Conservation (phyloP, 2,888 invertebrate genomes). For the Rhagophthalmus giganteus region DNA sequence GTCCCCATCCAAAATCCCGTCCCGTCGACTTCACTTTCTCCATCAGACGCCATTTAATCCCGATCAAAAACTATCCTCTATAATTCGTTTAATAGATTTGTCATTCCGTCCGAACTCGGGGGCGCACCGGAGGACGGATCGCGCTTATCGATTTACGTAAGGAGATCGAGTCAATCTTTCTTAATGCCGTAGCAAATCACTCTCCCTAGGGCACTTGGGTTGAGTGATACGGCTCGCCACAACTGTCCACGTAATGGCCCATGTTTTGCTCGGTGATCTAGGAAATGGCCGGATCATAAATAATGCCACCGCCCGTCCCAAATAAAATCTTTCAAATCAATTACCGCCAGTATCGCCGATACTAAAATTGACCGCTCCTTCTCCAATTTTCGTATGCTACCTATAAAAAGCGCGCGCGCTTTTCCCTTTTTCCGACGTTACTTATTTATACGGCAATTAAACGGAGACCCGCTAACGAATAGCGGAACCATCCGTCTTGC, state of each 20-base stretch:
- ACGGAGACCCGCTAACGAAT: conserved; percentile 35
- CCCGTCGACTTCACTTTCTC: conserved; percentile 34
- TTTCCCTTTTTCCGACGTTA: conserved; percentile 30
- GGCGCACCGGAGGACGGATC: conserved; percentile 15
- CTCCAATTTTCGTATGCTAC: conserved; percentile 3
- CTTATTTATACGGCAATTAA: conserved; percentile 48
- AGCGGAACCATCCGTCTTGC: conserved; percentile 44
- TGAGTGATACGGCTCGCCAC: conserved; percentile 42
- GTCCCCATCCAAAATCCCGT: conserved; percentile 38
- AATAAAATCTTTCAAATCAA: conserved; percentile 52
- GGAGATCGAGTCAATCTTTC: conserved; percentile 39
- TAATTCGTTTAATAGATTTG: conserved; percentile 29
- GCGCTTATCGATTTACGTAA: conserved; percentile 30
- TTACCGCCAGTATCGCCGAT: conserved; percentile 38
- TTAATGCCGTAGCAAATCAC: conserved; percentile 44
- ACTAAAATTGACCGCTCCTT: conserved; percentile 6
- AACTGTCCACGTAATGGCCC: conserved; percentile 49
- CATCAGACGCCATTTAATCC: conserved; percentile 19
- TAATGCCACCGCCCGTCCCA: conserved; percentile 46
- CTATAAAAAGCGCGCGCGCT: not conserved
- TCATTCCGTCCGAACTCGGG: conserved; percentile 1
- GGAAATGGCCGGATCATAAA: conserved; percentile 52
- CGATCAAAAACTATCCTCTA: conserved; percentile 21
- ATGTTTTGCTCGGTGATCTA: conserved; percentile 48
- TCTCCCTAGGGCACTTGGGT: conserved; percentile 42